Conservation (phyloP, 2,888 invertebrate species). For the Myopa testacea region DNA sequence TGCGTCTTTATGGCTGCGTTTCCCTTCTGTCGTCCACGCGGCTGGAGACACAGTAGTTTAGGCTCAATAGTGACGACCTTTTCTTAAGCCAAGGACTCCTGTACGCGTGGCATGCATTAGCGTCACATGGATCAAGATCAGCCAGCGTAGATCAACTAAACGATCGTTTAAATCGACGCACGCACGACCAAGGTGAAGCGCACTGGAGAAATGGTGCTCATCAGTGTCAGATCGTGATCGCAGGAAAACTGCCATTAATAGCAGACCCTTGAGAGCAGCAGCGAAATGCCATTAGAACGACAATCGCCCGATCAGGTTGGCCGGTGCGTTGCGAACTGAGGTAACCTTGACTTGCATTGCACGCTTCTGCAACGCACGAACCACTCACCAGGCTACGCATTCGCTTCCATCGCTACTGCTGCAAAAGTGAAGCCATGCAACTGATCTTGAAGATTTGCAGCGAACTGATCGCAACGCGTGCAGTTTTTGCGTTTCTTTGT, state of each 20-base stretch:
- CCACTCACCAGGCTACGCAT: not conserved
- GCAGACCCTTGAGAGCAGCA: slow-evolving; percentile 18
- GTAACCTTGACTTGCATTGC: slow-evolving; percentile 20
- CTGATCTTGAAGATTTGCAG: slow-evolving; percentile 1
- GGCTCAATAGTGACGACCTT: not conserved
- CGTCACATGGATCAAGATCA: slow-evolving; percentile 24
- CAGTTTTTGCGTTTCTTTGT: not conserved
- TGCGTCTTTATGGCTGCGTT: not conserved
- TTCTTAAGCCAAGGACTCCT: slow-evolving; percentile 14
- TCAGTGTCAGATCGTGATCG: slow-evolving; percentile 11
- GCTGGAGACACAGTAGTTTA: not conserved
- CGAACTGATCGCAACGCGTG: not conserved
- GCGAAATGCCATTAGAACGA: slow-evolving; percentile 29
- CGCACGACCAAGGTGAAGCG: slow-evolving; percentile 19
- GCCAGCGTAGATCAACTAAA: slow-evolving; percentile 21
- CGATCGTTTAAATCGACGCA: slow-evolving; percentile 12
- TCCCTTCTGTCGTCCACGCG: slow-evolving; percentile 19
- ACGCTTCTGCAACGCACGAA: slow-evolving; percentile 9
- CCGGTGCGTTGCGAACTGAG: slow-evolving; percentile 2
- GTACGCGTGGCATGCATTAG: slow-evolving; percentile 49
- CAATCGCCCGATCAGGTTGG: slow-evolving; percentile 1
- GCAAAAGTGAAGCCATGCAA: not conserved
- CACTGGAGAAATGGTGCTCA: not conserved
- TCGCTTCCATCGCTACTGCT: not conserved
- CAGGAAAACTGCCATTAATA: not conserved